phyloP scores from a whole-genome alignment of 1,140 invertebrate species.

The Conus betulinus region DNA sequence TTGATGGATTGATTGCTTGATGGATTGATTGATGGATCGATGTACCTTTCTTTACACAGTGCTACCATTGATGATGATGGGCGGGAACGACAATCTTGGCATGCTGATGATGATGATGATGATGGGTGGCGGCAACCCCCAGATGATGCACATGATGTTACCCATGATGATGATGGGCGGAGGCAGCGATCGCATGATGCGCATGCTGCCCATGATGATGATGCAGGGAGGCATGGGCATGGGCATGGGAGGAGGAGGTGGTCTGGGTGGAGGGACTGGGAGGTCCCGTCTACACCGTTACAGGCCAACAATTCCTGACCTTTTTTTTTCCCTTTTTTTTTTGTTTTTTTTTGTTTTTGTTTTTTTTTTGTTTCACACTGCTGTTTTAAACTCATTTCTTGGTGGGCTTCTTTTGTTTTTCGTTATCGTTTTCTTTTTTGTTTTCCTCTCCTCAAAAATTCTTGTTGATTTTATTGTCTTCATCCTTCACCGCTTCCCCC shows the following conservation, averaged over 20 bases:
- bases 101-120: slow-evolving; percentile 25
- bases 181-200: slow-evolving; percentile 25
- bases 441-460: neutral
- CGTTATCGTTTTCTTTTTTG: too few species aligned
- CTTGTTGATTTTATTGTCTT: neutral
- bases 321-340: too few species aligned
- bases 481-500: neutral
- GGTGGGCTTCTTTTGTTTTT: too few species aligned
- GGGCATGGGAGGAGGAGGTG: neutral
- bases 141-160: slow-evolving; percentile 10
- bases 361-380: too few species aligned
- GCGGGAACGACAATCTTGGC: slow-evolving; percentile 5
- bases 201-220: slow-evolving; percentile 28
- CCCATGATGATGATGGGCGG: slow-evolving; percentile 32
- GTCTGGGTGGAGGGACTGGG: neutral
- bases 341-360: too few species aligned
- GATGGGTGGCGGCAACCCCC: neutral
- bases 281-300: neutral
- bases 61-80: slow-evolving; percentile 8
- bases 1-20: too few species aligned
- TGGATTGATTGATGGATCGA: too few species aligned
- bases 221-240: neutral
- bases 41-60: neutral
- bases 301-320: too few species aligned
- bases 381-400: too few species aligned